Percentiles rank a stretch among this genome's conserved stretches.
These are phyloP conservation scores for Calliphora vomitoria DNA, from an alignment of 2,888 invertebrate species.

Conservation along the genomic window DNA sequence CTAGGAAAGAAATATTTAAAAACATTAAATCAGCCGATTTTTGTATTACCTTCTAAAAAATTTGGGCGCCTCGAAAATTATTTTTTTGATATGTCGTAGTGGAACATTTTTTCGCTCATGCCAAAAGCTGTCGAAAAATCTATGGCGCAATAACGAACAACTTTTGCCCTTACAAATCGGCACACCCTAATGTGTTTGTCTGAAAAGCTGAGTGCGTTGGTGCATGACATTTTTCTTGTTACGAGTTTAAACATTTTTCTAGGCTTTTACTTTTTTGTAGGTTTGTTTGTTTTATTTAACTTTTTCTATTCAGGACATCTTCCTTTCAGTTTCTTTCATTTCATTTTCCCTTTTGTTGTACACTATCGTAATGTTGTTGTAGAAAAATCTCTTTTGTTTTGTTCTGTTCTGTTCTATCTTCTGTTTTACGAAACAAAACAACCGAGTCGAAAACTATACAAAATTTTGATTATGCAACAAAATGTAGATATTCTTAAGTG, in stretches of 20 bases:
- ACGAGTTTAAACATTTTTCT: slow-evolving; percentile 2
- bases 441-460: neutral
- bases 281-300: slow-evolving; percentile 15
- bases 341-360: neutral
- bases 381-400: slow-evolving; percentile 32
- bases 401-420: slow-evolving; percentile 48
- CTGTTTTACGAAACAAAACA: neutral
- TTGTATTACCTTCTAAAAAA: too few relatives aligned
- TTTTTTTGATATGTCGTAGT: too few relatives aligned
- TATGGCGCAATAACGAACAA: too few relatives aligned
- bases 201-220: slow-evolving; percentile 5
- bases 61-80: too few relatives aligned
- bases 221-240: slow-evolving; percentile 29
- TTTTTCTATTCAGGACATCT: slow-evolving; percentile 30
- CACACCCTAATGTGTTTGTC: slow-evolving; percentile 32
- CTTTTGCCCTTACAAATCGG: too few relatives aligned
- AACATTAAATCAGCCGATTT: too few relatives aligned
- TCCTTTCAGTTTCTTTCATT: slow-evolving; percentile 5
- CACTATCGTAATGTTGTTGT: slow-evolving; percentile 13
- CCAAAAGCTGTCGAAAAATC: too few relatives aligned
- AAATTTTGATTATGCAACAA: slow-evolving; percentile 58
- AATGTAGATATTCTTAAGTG: slow-evolving; percentile 75
- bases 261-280: slow-evolving; percentile 7
- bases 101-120: too few relatives aligned
- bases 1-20: too few relatives aligned